Evolutionary conservation across 2,113 vertebrate genomes (phyloP).

Genomic region (Apteryx mantelli): DNA sequence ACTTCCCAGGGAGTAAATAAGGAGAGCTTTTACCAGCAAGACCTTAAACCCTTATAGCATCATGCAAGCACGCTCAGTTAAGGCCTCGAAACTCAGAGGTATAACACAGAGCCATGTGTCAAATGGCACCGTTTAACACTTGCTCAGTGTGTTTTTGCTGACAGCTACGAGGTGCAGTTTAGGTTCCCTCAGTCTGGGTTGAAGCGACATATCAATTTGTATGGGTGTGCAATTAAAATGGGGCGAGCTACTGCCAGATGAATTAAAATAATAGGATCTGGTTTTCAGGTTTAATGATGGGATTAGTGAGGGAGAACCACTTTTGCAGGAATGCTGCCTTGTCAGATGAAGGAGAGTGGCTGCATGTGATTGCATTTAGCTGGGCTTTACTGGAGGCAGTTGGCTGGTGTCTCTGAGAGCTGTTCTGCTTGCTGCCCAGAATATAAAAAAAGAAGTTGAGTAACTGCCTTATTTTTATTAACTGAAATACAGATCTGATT

Average conservation of each 20-base stretch:
- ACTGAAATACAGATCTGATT: background rate
- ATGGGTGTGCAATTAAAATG: background rate
- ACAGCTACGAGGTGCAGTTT: background rate
- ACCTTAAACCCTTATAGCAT: background rate
- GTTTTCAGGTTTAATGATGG: background rate
- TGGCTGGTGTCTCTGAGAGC: slow-evolving; percentile 3
- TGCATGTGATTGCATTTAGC: background rate
- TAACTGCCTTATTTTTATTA: slow-evolving; percentile 31
- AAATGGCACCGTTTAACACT: background rate
- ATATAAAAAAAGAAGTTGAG: background rate
- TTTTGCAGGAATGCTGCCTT: background rate
- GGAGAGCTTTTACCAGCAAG: slow-evolving; percentile 9
- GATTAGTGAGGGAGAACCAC: background rate
- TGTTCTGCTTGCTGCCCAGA: background rate
- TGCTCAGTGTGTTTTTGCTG: background rate
- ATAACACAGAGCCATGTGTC: background rate
- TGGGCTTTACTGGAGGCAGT: background rate
- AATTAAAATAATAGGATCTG: background rate
- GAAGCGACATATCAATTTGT: background rate
- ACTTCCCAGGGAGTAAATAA: slow-evolving; percentile 17
- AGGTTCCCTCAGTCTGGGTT: background rate
- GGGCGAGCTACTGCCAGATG: background rate
- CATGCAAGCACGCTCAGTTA: background rate
- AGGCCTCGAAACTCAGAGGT: background rate
- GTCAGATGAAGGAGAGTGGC: background rate